Base-by-base conservation (phyloP, 2,888 invertebrate species). In the Oligia latruncula region DNA sequence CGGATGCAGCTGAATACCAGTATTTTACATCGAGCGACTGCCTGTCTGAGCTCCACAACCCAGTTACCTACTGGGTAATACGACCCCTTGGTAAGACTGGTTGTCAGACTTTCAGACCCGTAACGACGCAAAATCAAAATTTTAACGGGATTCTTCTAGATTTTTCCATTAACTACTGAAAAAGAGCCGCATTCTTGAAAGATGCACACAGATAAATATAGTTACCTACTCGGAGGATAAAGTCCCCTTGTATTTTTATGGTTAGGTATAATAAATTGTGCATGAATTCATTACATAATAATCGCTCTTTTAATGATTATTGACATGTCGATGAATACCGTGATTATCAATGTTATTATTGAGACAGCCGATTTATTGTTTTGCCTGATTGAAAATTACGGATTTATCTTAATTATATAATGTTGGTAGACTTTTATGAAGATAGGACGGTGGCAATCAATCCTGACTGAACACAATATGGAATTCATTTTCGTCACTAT, bases 241-340 rank as follows among this genome's bases (percentile, higher is more conserved):
- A 40, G 58, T 17, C 23, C 23, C 3, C 55, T n/a, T 79, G 17
- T 49, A 35, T 70, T 70, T 73, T 78, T 23, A 49, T 78, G 49
- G 23, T 5, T 23, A 29, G 13, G 29, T 20, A 49, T 52, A 52
- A 20, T 70, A 29, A 60, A 70, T 68, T 17, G 1, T 52, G 49
- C 58, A 60, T 68, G 29, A 23, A n/a, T 74, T 46, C 0, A 23
- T 52, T 52, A 35, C 15, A 15, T 73, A 60, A 8, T 43, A 17
- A 46, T 35, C 6, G 55, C 29, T 35, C n/a, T 35, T 75, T 17
- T 60, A 72, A 35, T 23, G 13, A 46, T 29, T 52, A 52, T 35
- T 17, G 9, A 15, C 1, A 46, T 55, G 8, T 46, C 49, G 20
- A 78, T 67, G 15, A 58, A 40, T 11, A 29, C 17, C 35, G 29